Conservation (phyloP, 1,140 invertebrate species). For the Trichonephila clavipes region DNA sequence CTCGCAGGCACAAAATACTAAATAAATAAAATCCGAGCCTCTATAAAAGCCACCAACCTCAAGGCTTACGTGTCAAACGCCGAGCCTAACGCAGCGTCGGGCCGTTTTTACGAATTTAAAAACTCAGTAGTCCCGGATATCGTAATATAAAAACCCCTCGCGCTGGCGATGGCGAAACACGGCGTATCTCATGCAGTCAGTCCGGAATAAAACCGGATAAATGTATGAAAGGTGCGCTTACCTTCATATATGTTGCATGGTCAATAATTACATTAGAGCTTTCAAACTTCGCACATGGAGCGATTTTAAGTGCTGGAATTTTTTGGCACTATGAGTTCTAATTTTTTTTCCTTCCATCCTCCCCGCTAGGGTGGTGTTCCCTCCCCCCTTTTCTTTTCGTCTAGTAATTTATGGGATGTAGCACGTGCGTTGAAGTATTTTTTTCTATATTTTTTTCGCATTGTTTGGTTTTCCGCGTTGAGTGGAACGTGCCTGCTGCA, state of each 20-base stretch:
- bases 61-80: slow-evolving; percentile 72
- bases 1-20: slow-evolving; percentile 3
- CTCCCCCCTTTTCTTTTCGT: not conserved
- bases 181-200: not conserved
- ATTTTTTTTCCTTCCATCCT: slow-evolving; percentile 33
- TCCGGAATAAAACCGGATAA: slow-evolving; percentile 64
- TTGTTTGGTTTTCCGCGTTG: slow-evolving; percentile 40
- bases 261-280: slow-evolving; percentile 75
- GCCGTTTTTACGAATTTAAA: slow-evolving; percentile 73
- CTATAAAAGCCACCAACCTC: slow-evolving; percentile 62
- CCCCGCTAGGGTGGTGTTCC: not conserved
- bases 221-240: slow-evolving; percentile 73
- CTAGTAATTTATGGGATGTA: slow-evolving; percentile 76
- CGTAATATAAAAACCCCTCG: slow-evolving; percentile 65
- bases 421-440: slow-evolving; percentile 65
- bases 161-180: not conserved
- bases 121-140: slow-evolving; percentile 56
- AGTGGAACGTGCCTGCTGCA: slow-evolving; percentile 54
- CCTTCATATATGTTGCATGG: slow-evolving; percentile 73
- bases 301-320: slow-evolving; percentile 73
- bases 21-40: slow-evolving; percentile 22
- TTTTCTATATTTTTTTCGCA: slow-evolving; percentile 37
- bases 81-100: slow-evolving; percentile 66
- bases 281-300: slow-evolving; percentile 75
- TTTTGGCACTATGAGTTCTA: slow-evolving; percentile 67